Conservation (phyloP, 2,888 invertebrate species). For the Monoplex corrugatus region DNA sequence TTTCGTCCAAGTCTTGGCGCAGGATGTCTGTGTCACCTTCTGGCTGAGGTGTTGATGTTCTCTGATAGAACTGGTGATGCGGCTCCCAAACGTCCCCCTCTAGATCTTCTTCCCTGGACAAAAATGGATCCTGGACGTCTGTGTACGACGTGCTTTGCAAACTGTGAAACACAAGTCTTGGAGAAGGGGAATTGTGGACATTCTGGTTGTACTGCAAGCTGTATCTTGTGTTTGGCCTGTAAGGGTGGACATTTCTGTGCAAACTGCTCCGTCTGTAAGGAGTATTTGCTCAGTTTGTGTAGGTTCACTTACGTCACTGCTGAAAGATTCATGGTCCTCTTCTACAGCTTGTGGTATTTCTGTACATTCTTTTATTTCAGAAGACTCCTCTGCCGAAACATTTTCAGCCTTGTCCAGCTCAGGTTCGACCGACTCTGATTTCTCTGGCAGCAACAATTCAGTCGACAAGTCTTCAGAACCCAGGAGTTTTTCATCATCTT, state of each 20-base stretch:
- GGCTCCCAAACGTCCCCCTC: neutral
- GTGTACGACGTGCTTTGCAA: neutral
- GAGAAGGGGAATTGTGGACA: neutral
- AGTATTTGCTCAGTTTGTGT: neutral
- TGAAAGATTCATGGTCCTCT: too few species aligned
- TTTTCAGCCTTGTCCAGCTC: too few species aligned
- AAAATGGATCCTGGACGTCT: neutral
- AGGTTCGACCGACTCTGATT: too few species aligned
- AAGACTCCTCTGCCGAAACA: too few species aligned
- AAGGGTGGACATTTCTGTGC: neutral
- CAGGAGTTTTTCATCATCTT: too few species aligned
- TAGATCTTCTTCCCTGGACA: neutral
- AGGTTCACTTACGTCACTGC: neutral
- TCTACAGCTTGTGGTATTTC: too few species aligned
- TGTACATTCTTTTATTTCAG: too few species aligned
- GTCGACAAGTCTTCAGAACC: too few species aligned
- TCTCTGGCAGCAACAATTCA: too few species aligned
- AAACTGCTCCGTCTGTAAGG: neutral
- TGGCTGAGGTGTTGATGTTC: neutral
- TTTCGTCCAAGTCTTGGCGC: neutral
- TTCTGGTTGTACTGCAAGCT: neutral
- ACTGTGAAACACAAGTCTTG: conserved; percentile 12
- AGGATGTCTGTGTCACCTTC: neutral
- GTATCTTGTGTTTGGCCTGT: neutral
- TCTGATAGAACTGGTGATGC: neutral